Conservation (phyloP, 1,140 invertebrate species). For the Calosoma granatense region DNA sequence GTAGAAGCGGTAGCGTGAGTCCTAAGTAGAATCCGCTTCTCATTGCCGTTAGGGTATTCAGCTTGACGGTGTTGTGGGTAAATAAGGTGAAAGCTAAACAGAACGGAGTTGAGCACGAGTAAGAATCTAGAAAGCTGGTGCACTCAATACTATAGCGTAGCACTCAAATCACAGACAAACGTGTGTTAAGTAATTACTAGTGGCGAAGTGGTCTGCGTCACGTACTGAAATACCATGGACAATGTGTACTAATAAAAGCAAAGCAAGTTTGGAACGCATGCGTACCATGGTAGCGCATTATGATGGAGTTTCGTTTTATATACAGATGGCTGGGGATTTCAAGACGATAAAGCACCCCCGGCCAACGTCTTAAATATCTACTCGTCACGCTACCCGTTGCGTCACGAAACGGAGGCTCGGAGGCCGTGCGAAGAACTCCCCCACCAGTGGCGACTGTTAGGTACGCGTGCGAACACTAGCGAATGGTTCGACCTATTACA, state of each 20-base stretch:
- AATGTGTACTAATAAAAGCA: too few relatives aligned
- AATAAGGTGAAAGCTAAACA: too few relatives aligned
- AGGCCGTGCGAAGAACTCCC: too few relatives aligned
- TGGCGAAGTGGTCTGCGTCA: neutral
- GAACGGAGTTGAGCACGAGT: too few relatives aligned
- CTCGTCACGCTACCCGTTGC: neutral
- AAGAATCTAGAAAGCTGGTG: too few relatives aligned
- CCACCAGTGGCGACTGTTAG: too few relatives aligned
- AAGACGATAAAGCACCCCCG: neutral
- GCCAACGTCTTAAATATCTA: conserved; percentile 1
- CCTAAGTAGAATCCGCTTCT: neutral
- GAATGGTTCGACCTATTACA: too few relatives aligned
- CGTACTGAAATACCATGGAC: too few relatives aligned
- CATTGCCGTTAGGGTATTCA: neutral
- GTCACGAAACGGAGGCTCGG: neutral
- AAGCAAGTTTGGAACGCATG: too few relatives aligned
- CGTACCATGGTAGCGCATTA: neutral
- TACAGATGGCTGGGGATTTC: neutral
- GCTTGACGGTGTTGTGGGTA: neutral
- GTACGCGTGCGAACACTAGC: too few relatives aligned
- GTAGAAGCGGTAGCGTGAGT: neutral
- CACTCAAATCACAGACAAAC: neutral
- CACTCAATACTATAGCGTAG: neutral
- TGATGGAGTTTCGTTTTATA: neutral
- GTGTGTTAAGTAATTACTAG: neutral